Base-by-base conservation (phyloP, 1,140 invertebrate genomes). In the Venturia canescens region DNA sequence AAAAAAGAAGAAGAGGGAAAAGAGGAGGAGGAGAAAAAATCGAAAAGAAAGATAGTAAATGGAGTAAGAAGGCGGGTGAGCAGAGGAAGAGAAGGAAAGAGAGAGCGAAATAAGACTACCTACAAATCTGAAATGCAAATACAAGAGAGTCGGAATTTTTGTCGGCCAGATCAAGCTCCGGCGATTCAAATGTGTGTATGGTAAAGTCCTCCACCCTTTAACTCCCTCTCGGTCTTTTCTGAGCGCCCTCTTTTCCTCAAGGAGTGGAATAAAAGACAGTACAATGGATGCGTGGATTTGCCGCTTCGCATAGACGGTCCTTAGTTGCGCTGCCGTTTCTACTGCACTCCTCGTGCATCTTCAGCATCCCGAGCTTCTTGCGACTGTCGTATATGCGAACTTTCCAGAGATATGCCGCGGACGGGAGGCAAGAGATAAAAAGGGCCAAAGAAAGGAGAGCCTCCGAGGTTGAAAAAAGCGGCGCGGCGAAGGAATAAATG, bases 111-210 rank as follows among this genome's bases (percentile, higher is more conserved):
- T 83, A 76, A 84, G 67, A 79, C 83, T 82, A 69, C 72, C 81
- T 83, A 87, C 85, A 86, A 85, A 87, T 87, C 84, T 87, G 85
- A 87, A 87, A 87, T 87, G 86, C 85, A 87, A 87, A 87, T 86
- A 83, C 78, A 53, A 63, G 79, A 60, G 23, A 50, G 71, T 80
- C 50, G 84, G 80, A 78, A 83, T 87, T 87, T 86, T 84, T 84
- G 81, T 86, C 85, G 84, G 85, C 60, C 74, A 81, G 86, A 87
- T 87, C 85, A 86, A 82, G 79, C 84, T 82, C 83, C 82, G 66
- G 83, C 83, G 85, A 86, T 87, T 87, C 84, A 84, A 87, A 87
- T 27, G 60, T 63, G 60, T 63, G 60, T 27, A 63, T 27, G 60
- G 60, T 27, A 23, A 23, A 69, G 66, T 69, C 66, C 81, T 69